phyloP scores from a whole-genome alignment of 2,113 vertebrate genomes.

The Dipodomys spectabilis region DNA sequence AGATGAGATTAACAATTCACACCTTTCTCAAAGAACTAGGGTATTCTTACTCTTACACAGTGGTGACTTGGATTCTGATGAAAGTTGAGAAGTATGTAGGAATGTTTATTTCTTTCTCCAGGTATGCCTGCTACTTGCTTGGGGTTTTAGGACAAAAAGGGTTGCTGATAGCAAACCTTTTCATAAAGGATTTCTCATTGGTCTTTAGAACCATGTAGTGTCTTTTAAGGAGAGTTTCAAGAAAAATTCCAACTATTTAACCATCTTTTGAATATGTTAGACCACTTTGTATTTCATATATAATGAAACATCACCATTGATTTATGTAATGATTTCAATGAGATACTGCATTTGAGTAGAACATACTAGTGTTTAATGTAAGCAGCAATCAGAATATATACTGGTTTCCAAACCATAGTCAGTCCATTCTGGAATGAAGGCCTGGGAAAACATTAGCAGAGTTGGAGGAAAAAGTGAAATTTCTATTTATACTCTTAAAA shows the following conservation, averaged over 20 bases:
- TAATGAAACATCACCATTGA: not conserved
- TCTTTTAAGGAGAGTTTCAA: not conserved
- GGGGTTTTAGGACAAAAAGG: not conserved
- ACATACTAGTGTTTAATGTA: not conserved
- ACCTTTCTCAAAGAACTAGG: slow-evolving; percentile 81
- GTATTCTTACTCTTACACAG: not conserved
- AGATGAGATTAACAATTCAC: slow-evolving; percentile 83
- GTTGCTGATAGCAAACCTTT: not conserved
- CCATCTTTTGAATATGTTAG: not conserved
- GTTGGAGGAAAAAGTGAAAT: not conserved
- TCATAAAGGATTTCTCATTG: not conserved
- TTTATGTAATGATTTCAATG: not conserved
- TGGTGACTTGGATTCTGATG: slow-evolving; percentile 68
- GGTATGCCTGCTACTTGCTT: not conserved
- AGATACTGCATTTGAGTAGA: not conserved
- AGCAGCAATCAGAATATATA: not conserved
- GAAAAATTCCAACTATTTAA: not conserved
- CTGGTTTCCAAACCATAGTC: not conserved
- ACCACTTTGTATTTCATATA: not conserved
- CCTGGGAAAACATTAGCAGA: not conserved
- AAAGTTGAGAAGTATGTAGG: slow-evolving; percentile 57
- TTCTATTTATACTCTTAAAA: not conserved
- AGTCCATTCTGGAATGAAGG: not conserved
- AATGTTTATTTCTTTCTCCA: not conserved
- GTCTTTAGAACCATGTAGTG: not conserved